Conservation (phyloP, 2,888 invertebrate genomes). For the Trichogramma dendrolimi region DNA sequence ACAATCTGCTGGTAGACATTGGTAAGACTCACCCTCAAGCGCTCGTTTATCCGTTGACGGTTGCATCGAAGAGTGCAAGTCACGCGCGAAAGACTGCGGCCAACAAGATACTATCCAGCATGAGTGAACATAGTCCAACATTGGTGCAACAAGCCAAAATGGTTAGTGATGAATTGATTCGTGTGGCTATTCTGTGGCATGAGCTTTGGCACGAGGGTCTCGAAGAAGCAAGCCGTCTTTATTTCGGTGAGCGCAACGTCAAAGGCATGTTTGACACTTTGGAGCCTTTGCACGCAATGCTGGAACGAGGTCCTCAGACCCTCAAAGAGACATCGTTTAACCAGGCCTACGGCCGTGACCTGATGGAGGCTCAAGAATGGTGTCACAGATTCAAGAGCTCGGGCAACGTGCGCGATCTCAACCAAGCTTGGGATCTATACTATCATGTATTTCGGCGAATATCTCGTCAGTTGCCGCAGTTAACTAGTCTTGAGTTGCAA, state of each 20-base stretch:
- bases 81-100: slow-evolving; percentile 82
- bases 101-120: slow-evolving; percentile 87
- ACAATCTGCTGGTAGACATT: slow-evolving; percentile 90
- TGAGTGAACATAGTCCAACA: slow-evolving; percentile 89
- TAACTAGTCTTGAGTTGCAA: slow-evolving; percentile 86
- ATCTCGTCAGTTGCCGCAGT: slow-evolving; percentile 87
- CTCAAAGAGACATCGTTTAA: slow-evolving; percentile 95
- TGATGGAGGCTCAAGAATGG: slow-evolving; percentile 93
- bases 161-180: slow-evolving; percentile 93
- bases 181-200: slow-evolving; percentile 98
- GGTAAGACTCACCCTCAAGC: slow-evolving; percentile 98
- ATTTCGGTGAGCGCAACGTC: slow-evolving; percentile 94
- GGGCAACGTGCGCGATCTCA: slow-evolving; percentile 83
- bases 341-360: slow-evolving; percentile 91
- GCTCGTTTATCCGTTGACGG: slow-evolving; percentile 93
- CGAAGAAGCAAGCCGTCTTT: slow-evolving; percentile 87
- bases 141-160: slow-evolving; percentile 93
- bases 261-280: slow-evolving; percentile 94
- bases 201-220: slow-evolving; percentile 99
- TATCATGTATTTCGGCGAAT: slow-evolving; percentile 97
- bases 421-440: slow-evolving; percentile 98
- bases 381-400: slow-evolving; percentile 85
- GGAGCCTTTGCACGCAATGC: slow-evolving; percentile 89
- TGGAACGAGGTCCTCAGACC: slow-evolving; percentile 92
- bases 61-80: slow-evolving; percentile 92